Evolutionary conservation across 2,888 invertebrate genomes (phyloP), one percentile per base, ranked within the genome.

Genomic region (Pegoplata infirma): DNA sequence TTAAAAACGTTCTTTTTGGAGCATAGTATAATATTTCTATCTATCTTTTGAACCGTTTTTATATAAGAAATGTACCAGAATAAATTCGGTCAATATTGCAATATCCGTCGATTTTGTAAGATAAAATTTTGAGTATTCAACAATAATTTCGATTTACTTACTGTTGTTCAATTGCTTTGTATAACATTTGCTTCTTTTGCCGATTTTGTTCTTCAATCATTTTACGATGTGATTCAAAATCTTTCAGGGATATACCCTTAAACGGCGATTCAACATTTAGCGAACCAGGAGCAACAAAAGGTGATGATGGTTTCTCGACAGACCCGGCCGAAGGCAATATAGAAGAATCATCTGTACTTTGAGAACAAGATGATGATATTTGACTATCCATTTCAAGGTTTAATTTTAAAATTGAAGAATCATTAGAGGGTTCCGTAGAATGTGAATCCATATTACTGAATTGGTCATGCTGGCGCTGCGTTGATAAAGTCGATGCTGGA

Each of bases 181-280:
- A 90, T 8, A 96, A 89, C 88, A 95, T 90, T 85, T 94, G 93
- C 87, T 94, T 94, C 81, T 94, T 92, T 82, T 92, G 93, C 82
- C 93, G 93, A 89, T 96, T 96, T 85, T 95, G 94, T 87, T 95
- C 95, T 85, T 95, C 94, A 86, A 96, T 94, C 81, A 93, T 85
- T 87, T 93, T 94, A 84, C 95, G 94, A 80, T 93, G 92, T 12
- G 92, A 85, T 87, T 94, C 94, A 83, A 95, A 92, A 81, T 93
- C 93, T 80, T 93, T 93, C 14, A 93, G 85, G 78, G 93, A 92
- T 0, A 90, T 89, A 75, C 90, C 91, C 84, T 92, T 92, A 44
- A 89, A 89, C 23, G 89, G 89, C 1, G 89, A 88, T 21, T 87
- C 86, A 0, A 84, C 83, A 63, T 83, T 85, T 3, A 84, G 76